Evolutionary conservation across 2,888 invertebrate genomes (phyloP), one percentile per base, ranked within the genome.

Genomic region (Melanchra persicariae): DNA sequence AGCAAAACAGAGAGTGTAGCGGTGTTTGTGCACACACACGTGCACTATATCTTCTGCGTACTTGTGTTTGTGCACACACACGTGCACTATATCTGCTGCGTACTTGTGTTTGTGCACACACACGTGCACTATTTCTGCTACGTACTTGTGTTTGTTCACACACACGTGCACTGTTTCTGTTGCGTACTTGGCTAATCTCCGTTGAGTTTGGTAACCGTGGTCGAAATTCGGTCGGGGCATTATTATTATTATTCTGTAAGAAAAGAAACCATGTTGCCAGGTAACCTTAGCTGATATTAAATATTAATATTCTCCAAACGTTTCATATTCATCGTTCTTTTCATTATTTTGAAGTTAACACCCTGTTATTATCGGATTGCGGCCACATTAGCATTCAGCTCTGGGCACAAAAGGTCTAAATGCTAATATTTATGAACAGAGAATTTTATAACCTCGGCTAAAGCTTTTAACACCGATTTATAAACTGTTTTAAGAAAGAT

Each of bases 381-480:
- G 58, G 83, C 51, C 12, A 52, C 79, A 79, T 79, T 82, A 79
- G 67, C 47, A 79, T 79, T 82, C 83, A 73, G 34, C 10, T 52
- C 64, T 58, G 12, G 66, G 47, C 55, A 66, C 62, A 58, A 79
- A 82, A 65, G 67, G 57, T 79, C 82, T 66, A 55, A 78, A 70
- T 64, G 82, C 51, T 61, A 79, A 79, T 82, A 73, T 79, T 73
- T 68, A 82, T 65, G 40, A 54, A 68, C 51, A 65, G 83, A 65
- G 43, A 67, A 72, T 79, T 73, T 82, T 79, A 79, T 47, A 64
- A 64, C 72, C 60, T 37, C 52, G 26, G 22, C 54, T 40, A 26
- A 70, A 58, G 64, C 61, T 73, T 65, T 79, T 79, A 79, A 82
- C 64, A 54, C 51, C 51, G 26, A 73, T 79, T 79, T 77, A 70